These are phyloP conservation scores for Strongylocentrotus purpuratus DNA, from an alignment of 35 echinoderm and acorn worm genomes.

Conservation along the genomic window DNA sequence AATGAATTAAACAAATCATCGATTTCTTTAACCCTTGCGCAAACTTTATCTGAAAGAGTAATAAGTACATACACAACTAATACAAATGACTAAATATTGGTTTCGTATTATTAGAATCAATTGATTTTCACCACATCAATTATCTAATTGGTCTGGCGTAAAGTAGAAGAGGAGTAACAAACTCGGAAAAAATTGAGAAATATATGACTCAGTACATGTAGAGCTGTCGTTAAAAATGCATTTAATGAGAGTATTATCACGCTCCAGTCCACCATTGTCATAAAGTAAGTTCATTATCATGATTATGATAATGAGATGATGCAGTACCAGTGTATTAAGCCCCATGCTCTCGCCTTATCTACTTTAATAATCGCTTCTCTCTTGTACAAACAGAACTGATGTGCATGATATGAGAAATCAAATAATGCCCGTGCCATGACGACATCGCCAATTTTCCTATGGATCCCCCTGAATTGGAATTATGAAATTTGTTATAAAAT, in stretches of 20 bases:
- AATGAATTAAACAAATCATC: too few species aligned
- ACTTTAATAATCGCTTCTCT: background rate
- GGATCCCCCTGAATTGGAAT: background rate
- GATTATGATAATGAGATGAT: slow-evolving; percentile 13
- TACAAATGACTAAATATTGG: too few species aligned
- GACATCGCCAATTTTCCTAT: background rate
- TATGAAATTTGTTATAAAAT: too few species aligned
- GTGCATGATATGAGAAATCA: background rate
- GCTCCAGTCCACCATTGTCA: background rate
- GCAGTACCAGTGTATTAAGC: background rate
- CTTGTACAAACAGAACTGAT: background rate
- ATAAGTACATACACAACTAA: too few species aligned
- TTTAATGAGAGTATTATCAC: background rate
- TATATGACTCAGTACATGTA: background rate
- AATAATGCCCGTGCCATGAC: background rate
- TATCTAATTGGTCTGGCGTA: too few species aligned
- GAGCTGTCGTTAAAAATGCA: background rate
- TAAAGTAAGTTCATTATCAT: slow-evolving; percentile 19
- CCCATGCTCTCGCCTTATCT: background rate
- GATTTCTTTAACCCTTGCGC: too few species aligned
- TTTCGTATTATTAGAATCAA: too few species aligned
- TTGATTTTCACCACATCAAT: too few species aligned
- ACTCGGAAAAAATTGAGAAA: background rate
- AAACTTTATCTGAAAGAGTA: too few species aligned
- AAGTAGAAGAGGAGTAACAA: background rate